Base-by-base conservation (phyloP, 2,888 invertebrate genomes). In the Cheilosia scutellata region DNA sequence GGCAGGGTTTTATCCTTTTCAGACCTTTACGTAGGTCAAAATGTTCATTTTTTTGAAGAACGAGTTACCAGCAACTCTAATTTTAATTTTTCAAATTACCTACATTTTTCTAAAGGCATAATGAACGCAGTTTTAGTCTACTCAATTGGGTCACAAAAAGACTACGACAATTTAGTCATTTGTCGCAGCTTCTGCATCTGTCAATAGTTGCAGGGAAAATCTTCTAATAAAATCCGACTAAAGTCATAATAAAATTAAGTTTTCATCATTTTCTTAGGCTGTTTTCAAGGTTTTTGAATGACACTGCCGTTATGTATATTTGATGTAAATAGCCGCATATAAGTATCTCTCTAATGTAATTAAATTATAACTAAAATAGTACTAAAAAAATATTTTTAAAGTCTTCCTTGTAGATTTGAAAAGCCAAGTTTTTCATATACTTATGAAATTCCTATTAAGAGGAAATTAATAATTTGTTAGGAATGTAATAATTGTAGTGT, bases 321-420 rank as follows among this genome's bases (percentile, higher is more conserved):
- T 44, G 4, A 66, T 80, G 80, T 80, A 80, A 55, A 80, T 80
- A 80, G 51, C n/a, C 37, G 37, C 31, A 47, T 31, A 49, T 42
- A 27, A 31, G 31, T 44, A 13, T 40, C 4, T 13, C 16, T 31
- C 4, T 55, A 6, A 27, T 51, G 5, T 25, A 29, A 25, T 27
- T 49, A 49, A 49, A 49, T 27, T 51, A 51, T 7, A 27, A 9
- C 27, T 5, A 27, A 27, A 51, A 5, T 13, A 51, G 51, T n/a
- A 27, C 13, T 16, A 7, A 20, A 47, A 11, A 13, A 51, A 13
- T 13, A 9, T 13, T 11, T 29, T 51, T 51, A 2, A 40, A 76
- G 27, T 33, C 60, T 62, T 77, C 44, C 5, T 44, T 40, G 68
- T n/a, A 68, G 68, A 9, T 53, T 51, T 25, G 44, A 65, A 57